These are phyloP conservation scores for Helicoverpa armigera DNA, from an alignment of 1,140 invertebrate genomes.

Conservation along the genomic window DNA sequence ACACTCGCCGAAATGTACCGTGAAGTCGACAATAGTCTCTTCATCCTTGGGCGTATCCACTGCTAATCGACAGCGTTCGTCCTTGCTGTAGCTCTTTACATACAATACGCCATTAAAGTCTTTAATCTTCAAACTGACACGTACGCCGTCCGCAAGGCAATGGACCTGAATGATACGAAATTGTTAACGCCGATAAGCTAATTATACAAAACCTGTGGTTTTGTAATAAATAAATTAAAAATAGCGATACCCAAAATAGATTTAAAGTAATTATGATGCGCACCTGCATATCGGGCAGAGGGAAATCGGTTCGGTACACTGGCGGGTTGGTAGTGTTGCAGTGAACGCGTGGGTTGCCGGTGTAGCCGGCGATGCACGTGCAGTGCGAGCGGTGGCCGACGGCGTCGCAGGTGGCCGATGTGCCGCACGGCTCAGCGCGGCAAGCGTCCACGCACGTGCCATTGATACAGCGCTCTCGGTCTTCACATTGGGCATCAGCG, in stretches of 20 bases:
- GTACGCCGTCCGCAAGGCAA: slow-evolving; percentile 96
- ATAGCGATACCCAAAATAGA: neutral
- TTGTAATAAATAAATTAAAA: too few relatives aligned
- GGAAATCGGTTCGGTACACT: slow-evolving; percentile 92
- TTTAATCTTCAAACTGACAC: slow-evolving; percentile 94
- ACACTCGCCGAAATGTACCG: slow-evolving; percentile 96
- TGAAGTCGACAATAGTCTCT: slow-evolving; percentile 93
- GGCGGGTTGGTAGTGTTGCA: slow-evolving; percentile 86
- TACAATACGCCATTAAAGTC: slow-evolving; percentile 97
- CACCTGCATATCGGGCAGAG: slow-evolving; percentile 94
- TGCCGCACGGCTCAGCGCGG: slow-evolving; percentile 89
- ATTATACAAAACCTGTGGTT: neutral
- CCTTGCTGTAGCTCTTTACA: slow-evolving; percentile 97
- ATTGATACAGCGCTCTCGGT: slow-evolving; percentile 91
- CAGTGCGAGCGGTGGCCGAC: slow-evolving; percentile 93
- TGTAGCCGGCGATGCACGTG: slow-evolving; percentile 90
- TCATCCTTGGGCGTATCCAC: slow-evolving; percentile 91
- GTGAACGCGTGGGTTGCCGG: slow-evolving; percentile 89
- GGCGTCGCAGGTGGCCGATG: slow-evolving; percentile 93
- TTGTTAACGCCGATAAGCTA: neutral
- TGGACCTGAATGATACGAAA: slow-evolving; percentile 86
- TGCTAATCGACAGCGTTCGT: slow-evolving; percentile 94
- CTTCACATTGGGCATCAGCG: slow-evolving; percentile 91
- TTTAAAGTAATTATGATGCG: neutral
- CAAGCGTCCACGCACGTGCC: slow-evolving; percentile 93